phyloP scores from a whole-genome alignment of 2,113 vertebrate genomes.

The Thalassoma bifasciatum region DNA sequence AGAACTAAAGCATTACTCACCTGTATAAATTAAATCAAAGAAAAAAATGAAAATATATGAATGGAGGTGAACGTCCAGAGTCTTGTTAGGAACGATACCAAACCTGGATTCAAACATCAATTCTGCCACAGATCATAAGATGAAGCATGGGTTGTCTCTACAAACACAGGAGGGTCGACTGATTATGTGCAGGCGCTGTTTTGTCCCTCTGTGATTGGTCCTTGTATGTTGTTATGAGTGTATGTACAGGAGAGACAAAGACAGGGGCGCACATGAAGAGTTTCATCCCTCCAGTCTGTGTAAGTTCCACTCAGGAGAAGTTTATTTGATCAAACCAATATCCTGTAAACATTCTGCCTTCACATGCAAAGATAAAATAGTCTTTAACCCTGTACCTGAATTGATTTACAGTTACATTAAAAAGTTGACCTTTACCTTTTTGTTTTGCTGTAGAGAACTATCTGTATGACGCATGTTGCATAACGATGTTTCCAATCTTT shows the following conservation, averaged over 20 bases:
- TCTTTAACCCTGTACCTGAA: background rate
- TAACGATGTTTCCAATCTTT: background rate
- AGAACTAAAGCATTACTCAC: conserved; percentile 20
- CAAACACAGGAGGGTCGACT: background rate
- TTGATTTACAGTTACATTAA: no score
- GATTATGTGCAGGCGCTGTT: background rate
- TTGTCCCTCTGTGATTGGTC: conserved; percentile 41
- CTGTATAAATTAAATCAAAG: conserved; percentile 5
- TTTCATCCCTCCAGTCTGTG: no score
- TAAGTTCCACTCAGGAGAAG: no score
- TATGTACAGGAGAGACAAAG: background rate
- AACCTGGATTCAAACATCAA: background rate
- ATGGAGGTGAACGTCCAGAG: background rate
- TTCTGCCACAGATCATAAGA: background rate
- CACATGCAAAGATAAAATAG: background rate
- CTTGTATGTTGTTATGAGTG: background rate
- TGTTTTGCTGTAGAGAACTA: background rate
- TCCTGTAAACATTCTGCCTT: background rate
- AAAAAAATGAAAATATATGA: background rate
- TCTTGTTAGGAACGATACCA: background rate
- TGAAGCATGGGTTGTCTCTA: conserved; percentile 13
- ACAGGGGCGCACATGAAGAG: background rate
- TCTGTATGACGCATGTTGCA: background rate
- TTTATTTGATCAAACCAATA: background rate
- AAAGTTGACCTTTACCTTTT: background rate